Base-by-base conservation (phyloP, 2,113 vertebrate species). In the Ammodytes marinus region DNA sequence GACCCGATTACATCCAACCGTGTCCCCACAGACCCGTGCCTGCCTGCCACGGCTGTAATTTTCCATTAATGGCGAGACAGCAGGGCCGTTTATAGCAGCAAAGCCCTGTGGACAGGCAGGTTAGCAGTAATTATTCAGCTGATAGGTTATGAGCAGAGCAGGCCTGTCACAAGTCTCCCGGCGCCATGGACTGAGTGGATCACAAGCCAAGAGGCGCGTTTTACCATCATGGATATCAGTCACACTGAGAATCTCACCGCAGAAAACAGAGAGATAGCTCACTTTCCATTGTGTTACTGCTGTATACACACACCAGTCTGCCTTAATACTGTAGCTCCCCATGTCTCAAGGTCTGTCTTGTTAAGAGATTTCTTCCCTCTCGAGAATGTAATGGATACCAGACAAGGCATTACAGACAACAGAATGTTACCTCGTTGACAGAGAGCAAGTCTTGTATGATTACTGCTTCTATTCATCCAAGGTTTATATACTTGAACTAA, bases 51-150 rank as follows among this genome's bases (percentile, higher is more conserved):
- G n/a, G 57, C 46, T 43, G 9, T 60, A 39, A 66, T 70, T 81
- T 75, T 66, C 80, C 75, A 80, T 91, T 86, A 80, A 45, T 11
- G 64, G 27, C 37, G 74, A 79, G 81, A 76, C 85, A 50, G 73
- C 12, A 5, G 45, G 60, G 58, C 49, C 73, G 61, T 77, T 84
- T 77, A 85, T 77, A 75, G 77, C 79, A 54, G 80, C 57, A 14
- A 69, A 67, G 54, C 72, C 90, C 90, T 55, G 71, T 61, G 79
- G 70, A 79, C 46, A 61, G 46, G 78, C 66, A 47, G 83, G 80
- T 85, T 69, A 86, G 72, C 60, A 8, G 82, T 90, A 85, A 91
- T 87, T 88, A 88, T 78, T 85, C 79, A 85, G 81, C 35, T 74
- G 82, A 65, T 49, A 47, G 73, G 66, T 81, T 82, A 55, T 43